These are phyloP conservation scores for Trachelus iudaicus DNA, from an alignment of 2,888 invertebrate genomes.

Conservation along the genomic window DNA sequence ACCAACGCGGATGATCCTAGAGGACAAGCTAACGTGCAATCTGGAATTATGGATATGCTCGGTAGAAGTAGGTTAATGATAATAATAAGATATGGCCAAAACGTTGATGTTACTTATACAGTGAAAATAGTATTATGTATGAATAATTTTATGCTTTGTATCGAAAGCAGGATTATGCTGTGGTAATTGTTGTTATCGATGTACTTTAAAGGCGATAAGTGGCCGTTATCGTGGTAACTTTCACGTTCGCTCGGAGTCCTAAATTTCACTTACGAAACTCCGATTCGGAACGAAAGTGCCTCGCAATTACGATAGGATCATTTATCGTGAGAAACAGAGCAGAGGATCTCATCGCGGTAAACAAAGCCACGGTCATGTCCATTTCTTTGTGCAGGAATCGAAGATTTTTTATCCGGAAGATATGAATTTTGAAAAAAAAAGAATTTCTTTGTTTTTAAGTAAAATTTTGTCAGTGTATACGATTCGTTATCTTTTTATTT, in stretches of 20 bases:
- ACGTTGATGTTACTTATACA: too few relatives aligned
- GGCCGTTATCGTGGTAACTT: conserved; percentile 30
- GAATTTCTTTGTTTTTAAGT: too few relatives aligned
- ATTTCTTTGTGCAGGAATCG: too few relatives aligned
- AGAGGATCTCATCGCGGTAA: conserved; percentile 25
- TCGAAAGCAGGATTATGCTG: too few relatives aligned
- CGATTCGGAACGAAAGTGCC: conserved; percentile 52
- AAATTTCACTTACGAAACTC: conserved; percentile 56
- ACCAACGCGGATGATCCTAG: conserved; percentile 66
- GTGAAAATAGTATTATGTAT: too few relatives aligned
- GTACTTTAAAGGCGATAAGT: too few relatives aligned
- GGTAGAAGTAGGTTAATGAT: conserved; percentile 77
- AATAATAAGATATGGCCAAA: too few relatives aligned
- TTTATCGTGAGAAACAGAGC: conserved; percentile 56
- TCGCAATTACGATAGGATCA: conserved; percentile 23
- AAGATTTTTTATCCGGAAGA: too few relatives aligned
- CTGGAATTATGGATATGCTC: conserved; percentile 84
- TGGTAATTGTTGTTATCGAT: too few relatives aligned
- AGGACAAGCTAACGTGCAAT: conserved; percentile 71
- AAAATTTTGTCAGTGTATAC: background rate
- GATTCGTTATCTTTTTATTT: conserved; percentile 59
- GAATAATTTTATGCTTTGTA: too few relatives aligned
- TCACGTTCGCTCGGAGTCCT: conserved; percentile 45
- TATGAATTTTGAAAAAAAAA: too few relatives aligned
- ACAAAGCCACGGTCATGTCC: too few relatives aligned